phyloP scores from a whole-genome alignment of 2,888 invertebrate genomes.

The Masnerella sp. region DNA sequence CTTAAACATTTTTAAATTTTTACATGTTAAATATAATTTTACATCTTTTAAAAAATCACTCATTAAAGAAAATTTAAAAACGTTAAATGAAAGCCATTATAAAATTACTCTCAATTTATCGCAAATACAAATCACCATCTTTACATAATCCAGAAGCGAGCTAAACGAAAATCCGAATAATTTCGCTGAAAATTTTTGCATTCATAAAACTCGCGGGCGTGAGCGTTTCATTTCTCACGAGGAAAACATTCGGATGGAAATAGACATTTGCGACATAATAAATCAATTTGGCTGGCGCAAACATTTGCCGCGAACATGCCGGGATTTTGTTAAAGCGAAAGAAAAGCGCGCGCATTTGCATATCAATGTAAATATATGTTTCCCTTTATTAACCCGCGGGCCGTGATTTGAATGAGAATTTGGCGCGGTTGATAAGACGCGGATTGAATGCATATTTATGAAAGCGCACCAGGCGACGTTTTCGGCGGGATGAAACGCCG shows the following conservation, averaged over 20 bases:
- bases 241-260: constrained; percentile 20
- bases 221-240: no score
- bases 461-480: constrained; percentile 29
- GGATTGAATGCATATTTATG: constrained; percentile 56
- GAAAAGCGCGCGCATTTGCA: constrained; percentile 39
- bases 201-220: no score
- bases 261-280: constrained; percentile 26
- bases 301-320: constrained; percentile 16
- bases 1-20: no score
- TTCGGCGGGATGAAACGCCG: constrained; percentile 18
- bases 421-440: constrained; percentile 43
- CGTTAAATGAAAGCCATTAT: no score
- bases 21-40: no score
- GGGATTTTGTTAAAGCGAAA: constrained; percentile 30
- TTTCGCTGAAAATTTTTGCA: no score
- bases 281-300: constrained; percentile 33
- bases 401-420: constrained; percentile 52
- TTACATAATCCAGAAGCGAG: no score
- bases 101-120: no score
- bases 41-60: no score
- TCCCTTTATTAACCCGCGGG: constrained; percentile 42
- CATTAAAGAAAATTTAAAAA: no score
- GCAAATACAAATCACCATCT: no score
- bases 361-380: constrained; percentile 52
- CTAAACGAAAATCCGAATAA: no score